Conservation (phyloP, 2,888 invertebrate genomes). For the Druceiella hillmani region DNA sequence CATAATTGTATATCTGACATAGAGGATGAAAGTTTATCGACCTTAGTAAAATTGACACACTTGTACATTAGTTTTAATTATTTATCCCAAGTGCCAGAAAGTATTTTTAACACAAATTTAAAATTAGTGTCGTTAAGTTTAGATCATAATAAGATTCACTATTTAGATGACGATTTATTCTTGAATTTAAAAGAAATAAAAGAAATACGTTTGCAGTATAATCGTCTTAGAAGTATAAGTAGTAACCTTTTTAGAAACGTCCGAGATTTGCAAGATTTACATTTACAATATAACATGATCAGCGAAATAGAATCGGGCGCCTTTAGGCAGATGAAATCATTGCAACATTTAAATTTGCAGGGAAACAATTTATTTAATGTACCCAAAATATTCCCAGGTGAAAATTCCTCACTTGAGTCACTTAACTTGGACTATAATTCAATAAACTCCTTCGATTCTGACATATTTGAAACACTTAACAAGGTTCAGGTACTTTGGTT, state of each 20-base stretch:
- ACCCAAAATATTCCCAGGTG: slow-evolving; percentile 72
- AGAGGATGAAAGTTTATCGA: slow-evolving; percentile 72
- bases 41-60: slow-evolving; percentile 69
- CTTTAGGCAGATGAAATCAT: slow-evolving; percentile 63
- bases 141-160: slow-evolving; percentile 79
- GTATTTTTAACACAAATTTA: slow-evolving; percentile 69
- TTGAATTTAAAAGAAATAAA: slow-evolving; percentile 64
- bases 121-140: slow-evolving; percentile 74
- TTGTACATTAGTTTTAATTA: slow-evolving; percentile 82
- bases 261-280: slow-evolving; percentile 70
- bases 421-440: slow-evolving; percentile 76
- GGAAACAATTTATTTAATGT: slow-evolving; percentile 71
- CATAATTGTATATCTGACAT: slow-evolving; percentile 80
- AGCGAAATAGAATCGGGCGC: slow-evolving; percentile 74
- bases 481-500: slow-evolving; percentile 79
- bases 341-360: slow-evolving; percentile 81
- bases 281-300: slow-evolving; percentile 82
- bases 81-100: slow-evolving; percentile 72
- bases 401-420: slow-evolving; percentile 63
- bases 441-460: slow-evolving; percentile 65
- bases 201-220: slow-evolving; percentile 79
- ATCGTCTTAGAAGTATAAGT: slow-evolving; percentile 67
- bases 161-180: slow-evolving; percentile 75
- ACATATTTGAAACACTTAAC: slow-evolving; percentile 71
- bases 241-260: slow-evolving; percentile 73